These are phyloP conservation scores for Caenorhabditis macrosperma DNA, from an alignment of 2,888 invertebrate species.

Conservation along the genomic window DNA sequence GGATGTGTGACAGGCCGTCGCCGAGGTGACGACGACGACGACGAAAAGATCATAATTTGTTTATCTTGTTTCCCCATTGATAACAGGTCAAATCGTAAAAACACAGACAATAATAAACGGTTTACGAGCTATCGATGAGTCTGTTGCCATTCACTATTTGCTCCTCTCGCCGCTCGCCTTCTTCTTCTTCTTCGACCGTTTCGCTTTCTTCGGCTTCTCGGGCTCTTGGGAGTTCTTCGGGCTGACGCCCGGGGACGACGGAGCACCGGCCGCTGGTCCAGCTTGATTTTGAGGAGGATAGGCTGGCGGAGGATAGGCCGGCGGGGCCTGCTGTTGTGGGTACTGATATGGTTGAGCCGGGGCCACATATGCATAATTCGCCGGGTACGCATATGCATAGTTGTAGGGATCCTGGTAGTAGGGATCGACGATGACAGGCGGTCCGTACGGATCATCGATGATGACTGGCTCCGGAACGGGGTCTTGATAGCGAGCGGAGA, in stretches of 20 bases:
- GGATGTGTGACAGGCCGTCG: conserved; percentile 57
- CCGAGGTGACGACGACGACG: conserved; percentile 14
- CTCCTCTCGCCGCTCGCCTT: neutral
- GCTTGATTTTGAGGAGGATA: neutral
- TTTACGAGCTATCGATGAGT: neutral
- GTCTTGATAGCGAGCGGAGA: too few species aligned
- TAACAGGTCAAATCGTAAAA: conserved; percentile 5
- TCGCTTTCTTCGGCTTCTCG: conserved; percentile 2
- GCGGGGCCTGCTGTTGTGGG: too few species aligned
- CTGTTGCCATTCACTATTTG: neutral
- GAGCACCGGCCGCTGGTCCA: too few species aligned
- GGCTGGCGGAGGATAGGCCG: neutral
- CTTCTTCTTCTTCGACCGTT: conserved; percentile 8
- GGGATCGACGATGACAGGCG: conserved; percentile 17
- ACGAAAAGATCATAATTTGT: neutral
- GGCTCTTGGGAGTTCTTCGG: neutral
- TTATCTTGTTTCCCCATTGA: conserved; percentile 1
- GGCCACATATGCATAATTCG: conserved; percentile 12
- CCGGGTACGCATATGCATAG: conserved; percentile 22
- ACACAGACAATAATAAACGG: conserved; percentile 4
- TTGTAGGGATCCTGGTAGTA: conserved; percentile 22
- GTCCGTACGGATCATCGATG: conserved; percentile 15
- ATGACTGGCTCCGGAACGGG: conserved; percentile 21
- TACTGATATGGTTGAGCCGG: too few species aligned
- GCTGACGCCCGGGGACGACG: neutral